Evolutionary conservation across 2,113 vertebrate genomes (phyloP).

Genomic region (Smithornis capensis): DNA sequence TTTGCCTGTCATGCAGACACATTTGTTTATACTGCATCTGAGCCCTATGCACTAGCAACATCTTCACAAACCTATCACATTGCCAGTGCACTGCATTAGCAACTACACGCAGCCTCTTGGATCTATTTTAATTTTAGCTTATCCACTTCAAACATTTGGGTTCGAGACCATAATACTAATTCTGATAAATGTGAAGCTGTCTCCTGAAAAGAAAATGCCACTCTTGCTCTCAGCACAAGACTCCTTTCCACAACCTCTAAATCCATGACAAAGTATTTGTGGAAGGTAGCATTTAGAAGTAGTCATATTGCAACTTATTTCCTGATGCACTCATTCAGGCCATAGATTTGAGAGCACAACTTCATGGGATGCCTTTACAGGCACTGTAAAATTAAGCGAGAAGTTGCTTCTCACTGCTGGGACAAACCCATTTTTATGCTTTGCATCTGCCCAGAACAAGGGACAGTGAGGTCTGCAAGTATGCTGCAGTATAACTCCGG

Average conservation of each 20-base stretch:
- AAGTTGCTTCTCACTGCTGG: accelerated
- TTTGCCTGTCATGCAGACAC: neutral
- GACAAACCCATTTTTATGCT: neutral
- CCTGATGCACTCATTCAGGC: neutral
- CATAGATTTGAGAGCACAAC: neutral
- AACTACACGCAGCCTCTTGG: neutral
- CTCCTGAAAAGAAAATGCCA: neutral
- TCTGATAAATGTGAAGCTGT: neutral
- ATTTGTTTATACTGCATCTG: neutral
- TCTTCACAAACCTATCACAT: neutral
- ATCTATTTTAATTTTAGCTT: neutral
- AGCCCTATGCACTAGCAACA: neutral
- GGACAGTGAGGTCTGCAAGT: neutral
- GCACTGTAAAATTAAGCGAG: accelerated
- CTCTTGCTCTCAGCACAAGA: neutral
- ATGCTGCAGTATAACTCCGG: no score
- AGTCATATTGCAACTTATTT: neutral
- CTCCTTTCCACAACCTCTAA: neutral
- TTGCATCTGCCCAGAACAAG: neutral
- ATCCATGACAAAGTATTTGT: neutral
- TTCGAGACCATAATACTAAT: neutral
- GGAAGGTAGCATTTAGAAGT: neutral
- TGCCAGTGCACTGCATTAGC: neutral
- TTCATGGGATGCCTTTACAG: neutral
- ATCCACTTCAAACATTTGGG: neutral